Evolutionary conservation across 2,113 vertebrate genomes (phyloP).

Genomic region (Myrmecobius fasciatus): DNA sequence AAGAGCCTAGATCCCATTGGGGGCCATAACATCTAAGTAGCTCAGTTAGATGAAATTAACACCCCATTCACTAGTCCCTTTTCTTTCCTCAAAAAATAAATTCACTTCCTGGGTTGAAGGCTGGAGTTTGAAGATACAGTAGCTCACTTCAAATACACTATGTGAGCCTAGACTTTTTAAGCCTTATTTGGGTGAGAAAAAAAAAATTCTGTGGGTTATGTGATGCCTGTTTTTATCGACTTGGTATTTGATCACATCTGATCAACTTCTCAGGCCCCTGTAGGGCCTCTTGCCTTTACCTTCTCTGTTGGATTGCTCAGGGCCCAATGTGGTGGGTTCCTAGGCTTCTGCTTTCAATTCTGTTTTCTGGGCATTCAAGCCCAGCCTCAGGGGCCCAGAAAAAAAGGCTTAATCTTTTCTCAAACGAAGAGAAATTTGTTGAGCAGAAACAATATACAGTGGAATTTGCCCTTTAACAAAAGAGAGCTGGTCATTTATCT

Average conservation of each 20-base stretch:
- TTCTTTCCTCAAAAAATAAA: neutral
- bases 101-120: neutral
- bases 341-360: neutral
- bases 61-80: neutral
- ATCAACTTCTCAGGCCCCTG: neutral
- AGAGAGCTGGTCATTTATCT: constrained; percentile 16
- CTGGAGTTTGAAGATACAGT: neutral
- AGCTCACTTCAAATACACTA: neutral
- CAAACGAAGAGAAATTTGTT: neutral
- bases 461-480: constrained; percentile 15
- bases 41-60: neutral
- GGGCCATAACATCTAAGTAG: neutral
- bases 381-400: neutral
- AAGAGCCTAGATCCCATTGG: neutral
- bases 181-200: neutral
- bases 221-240: neutral
- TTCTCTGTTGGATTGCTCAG: neutral
- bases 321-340: neutral
- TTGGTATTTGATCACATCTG: neutral
- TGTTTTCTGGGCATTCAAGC: neutral
- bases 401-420: neutral
- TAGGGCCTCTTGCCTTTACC: neutral
- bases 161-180: neutral
- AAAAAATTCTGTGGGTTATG: neutral
- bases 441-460: constrained; percentile 11